These are phyloP conservation scores for Psephotus haematonotus DNA, from an alignment of 2,113 vertebrate genomes.

Conservation along the genomic window DNA sequence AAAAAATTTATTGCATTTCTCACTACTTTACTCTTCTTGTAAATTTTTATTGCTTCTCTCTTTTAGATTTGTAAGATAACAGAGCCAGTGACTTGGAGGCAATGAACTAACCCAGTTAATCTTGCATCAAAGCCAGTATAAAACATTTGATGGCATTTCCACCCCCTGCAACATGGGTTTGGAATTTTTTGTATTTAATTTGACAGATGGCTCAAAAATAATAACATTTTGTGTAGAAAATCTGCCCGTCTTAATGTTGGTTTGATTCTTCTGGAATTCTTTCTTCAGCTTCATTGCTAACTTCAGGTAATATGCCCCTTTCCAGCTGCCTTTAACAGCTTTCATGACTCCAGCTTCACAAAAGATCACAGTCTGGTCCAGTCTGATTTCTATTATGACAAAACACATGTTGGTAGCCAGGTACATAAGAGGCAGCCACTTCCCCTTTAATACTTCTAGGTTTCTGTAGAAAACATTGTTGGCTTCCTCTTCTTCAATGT, in stretches of 20 bases:
- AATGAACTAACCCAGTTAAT: not conserved
- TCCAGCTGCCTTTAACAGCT: not conserved
- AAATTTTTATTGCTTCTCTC: not conserved
- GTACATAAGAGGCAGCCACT: not conserved
- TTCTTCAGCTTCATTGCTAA: not conserved
- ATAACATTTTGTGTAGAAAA: not conserved
- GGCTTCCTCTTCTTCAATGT: not conserved
- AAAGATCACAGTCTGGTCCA: not conserved
- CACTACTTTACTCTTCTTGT: not conserved
- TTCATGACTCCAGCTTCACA: not conserved
- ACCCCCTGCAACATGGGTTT: not conserved
- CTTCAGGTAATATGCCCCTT: not conserved
- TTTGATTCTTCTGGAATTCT: not conserved
- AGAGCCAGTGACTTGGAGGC: not conserved
- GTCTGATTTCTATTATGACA: conserved; percentile 1
- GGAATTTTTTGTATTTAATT: not conserved
- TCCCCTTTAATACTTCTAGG: not conserved
- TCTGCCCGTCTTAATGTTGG: not conserved
- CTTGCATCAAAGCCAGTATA: not conserved
- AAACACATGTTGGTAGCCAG: not conserved
- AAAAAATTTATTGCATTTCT: not conserved
- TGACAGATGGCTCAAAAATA: not conserved
- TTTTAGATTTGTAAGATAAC: not conserved
- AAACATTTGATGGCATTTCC: not conserved
- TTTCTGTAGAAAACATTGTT: not conserved